Base-by-base conservation (phyloP, 2,888 invertebrate genomes). In the Brachyptera putata region DNA sequence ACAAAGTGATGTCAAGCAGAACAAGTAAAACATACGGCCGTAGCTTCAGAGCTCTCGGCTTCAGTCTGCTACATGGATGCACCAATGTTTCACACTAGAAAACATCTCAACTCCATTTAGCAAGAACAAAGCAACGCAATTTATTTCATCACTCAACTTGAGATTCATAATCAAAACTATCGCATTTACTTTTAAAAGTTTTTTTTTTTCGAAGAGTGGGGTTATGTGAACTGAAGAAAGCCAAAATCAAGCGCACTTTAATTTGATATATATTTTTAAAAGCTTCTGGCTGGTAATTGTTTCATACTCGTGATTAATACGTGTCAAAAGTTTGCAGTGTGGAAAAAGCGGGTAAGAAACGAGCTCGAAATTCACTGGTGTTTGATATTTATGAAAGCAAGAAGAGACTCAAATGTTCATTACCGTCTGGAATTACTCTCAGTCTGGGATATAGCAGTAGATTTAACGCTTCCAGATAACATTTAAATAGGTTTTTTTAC, bases 381-480 rank as follows among this genome's bases (percentile, higher is more conserved):
- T 26, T 21, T 30, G 26, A 30, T 50, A 50, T 50, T 50, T 50
- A 50, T 50, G 50, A 50, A 26, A 30, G 50, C 50, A 16, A 50
- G 50, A 21, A 50, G 46, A 2, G 53, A 36, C 36, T 53, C 53
- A 53, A 53, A 53, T 53, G 53, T 53, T 53, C 53, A 36, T 53
- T 53, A 53, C 53, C 53, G 53, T 21, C 34, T 53, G 34, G 53
- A 53, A 53, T 53, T 53, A 53, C 53, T 34, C 36, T 53, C 53
- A 36, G 53, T 16, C n/a, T n/a, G 30, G 49, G 36, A 36, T 34
- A 53, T 53, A 53, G 53, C 53, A 53, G 22, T 53, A 53, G 53
- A 53, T 53, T 53, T 53, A 53, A 53, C 16, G 53, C 36, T 36
- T 34, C 36, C 16, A 53, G 53, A 53, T 53, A 53, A 53, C 18